Base-by-base conservation (phyloP, 1,140 invertebrate species). In the Aporrectodea caliginosa region DNA sequence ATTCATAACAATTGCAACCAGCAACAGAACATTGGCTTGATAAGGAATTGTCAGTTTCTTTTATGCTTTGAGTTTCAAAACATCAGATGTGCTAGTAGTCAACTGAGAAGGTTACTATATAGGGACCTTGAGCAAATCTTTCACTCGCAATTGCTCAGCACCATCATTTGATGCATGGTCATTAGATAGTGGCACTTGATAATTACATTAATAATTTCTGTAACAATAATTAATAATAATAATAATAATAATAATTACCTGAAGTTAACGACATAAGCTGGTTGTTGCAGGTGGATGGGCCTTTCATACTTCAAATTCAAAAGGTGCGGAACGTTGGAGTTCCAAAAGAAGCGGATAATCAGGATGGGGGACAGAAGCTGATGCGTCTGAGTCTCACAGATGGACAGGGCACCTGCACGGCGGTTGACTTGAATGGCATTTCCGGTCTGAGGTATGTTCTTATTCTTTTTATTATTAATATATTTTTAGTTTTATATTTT, bases 281-380 rank as follows among this genome's bases (percentile, higher is more conserved):
- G 43, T 58, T 58, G 6, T 58, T 58, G 22, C 35, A 90, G 88
- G 88, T 92, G 79, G 88, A 92, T 79, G 92, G 92, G 14, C 91
- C 93, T 78, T 90, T 94, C 79, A 92, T 96, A 14, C 88, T 96
- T 30, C 95, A 97, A 91, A 92, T 97, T 83, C 93, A 94, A 86
- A 94, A 95, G 86, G 90, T 95, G 70, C 90, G 93, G 16, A 96
- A 96, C 90, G 91, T 95, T 68, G 91, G 94, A 58, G 94, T 94
- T 29, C 94, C 95, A n/a, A 96, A 96, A 89, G 92, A 92, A 58
- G 94, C 95, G 88, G 94, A 96, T 85, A 93, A 95, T 82, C 95
- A 93, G 22, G 91, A 91, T 81, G 90, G 90, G 76, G 93, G 93
- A 70, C 94, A 94, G 0, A 90, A 93, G 16, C 92, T 96, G 90